Evolutionary conservation across 1,140 invertebrate genomes (phyloP), one percentile per base, ranked within the genome.

Genomic region (Chrysoperla carnea): DNA sequence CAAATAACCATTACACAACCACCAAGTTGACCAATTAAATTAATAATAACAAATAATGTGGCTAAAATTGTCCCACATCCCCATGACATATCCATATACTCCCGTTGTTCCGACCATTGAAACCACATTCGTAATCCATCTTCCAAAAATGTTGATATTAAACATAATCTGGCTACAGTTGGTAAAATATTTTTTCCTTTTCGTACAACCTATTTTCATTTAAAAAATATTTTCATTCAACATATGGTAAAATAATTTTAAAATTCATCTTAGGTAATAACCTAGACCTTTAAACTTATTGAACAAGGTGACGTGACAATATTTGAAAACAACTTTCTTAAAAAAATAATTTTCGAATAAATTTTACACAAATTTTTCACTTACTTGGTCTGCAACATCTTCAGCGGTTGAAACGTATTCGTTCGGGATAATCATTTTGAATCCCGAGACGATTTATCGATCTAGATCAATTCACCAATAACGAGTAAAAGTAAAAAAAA

Each of bases 91-190:
- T 95, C 80, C 89, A 98, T 97, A 57, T 98, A 99, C 56, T 98
- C 91, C 29, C 91, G 71, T 59, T 99, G 96, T 56, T 98, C 92
- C 29, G 77, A 76, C 95, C 96, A 99, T 64, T 99, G 96, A 53
- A 89, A 83, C 81, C 89, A 99, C 96, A 99, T 99, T 47, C 96
- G 76, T 33, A 99, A 70, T 1, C 96, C 96, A 76, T 99, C 96
- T 70, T 99, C 96, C 27, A 99, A 72, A 68, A 99, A 99, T 51
- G 96, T 99, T 45, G 92, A 92, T 52, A 99, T 95, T n/a, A 99
- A 74, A 61, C 93, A 99, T 31, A 98, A 66, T 46, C 95, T 73
- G 4, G 95, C 95, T 40, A 97, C 68, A 46, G 93, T 95, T 14
- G 96, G 96, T 51, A 99, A 66, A 43, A 97, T 70, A 63, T 92